phyloP scores from a whole-genome alignment of 2,113 vertebrate species.

The Fregata magnificens region DNA sequence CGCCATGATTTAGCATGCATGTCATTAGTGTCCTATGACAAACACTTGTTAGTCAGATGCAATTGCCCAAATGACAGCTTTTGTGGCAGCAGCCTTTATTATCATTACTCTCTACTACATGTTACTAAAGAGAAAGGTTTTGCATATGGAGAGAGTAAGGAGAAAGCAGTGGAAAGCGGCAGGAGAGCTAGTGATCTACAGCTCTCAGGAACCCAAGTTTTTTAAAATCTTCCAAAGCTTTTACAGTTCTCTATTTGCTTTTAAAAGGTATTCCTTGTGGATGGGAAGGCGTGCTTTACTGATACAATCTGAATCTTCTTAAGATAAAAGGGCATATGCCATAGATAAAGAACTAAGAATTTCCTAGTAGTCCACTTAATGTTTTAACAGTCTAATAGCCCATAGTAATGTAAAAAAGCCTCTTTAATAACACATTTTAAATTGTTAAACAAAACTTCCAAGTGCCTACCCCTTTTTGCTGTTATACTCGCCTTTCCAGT shows the following conservation, averaged over 20 bases:
- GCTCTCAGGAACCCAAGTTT: neutral
- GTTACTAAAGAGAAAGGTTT: neutral
- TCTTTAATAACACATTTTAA: neutral
- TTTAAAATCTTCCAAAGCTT: neutral
- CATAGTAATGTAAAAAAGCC: neutral
- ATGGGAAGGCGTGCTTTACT: rapidly evolving
- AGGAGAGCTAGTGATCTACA: neutral
- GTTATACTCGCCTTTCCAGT: neutral
- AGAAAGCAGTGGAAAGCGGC: neutral
- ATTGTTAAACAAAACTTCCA: neutral
- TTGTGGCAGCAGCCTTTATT: neutral
- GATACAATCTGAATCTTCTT: neutral
- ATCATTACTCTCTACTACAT: rapidly evolving
- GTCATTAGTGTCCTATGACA: neutral
- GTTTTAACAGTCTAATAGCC: neutral
- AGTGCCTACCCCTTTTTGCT: neutral
- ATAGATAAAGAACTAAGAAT: neutral
- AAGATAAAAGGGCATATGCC: neutral
- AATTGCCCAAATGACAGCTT: neutral
- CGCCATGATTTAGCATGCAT: neutral
- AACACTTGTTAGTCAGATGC: neutral
- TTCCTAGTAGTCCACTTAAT: neutral
- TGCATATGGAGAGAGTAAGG: neutral
- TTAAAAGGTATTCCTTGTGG: neutral
- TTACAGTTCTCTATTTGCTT: neutral